Evolutionary conservation across 1,140 invertebrate species (phyloP).

Genomic region (Drosophila fuyamai): DNA sequence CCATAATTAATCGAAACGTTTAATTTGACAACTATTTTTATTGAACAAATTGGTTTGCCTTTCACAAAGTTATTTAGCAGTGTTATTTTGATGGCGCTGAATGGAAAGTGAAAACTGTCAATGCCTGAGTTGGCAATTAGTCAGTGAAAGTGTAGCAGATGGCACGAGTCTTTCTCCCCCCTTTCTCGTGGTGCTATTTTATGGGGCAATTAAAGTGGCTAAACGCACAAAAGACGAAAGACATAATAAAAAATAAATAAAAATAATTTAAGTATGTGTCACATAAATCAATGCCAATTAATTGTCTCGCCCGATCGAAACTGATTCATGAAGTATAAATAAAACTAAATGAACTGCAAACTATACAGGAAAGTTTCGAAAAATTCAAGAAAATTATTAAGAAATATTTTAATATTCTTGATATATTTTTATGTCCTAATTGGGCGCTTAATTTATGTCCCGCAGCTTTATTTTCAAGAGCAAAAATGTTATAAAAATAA

Average conservation of each 20-base stretch:
- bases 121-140: conserved; percentile 62
- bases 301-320: conserved; percentile 46
- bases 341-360: conserved; percentile 8
- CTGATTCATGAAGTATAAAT: conserved; percentile 42
- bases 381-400: not conserved
- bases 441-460: conserved; percentile 8
- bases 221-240: conserved; percentile 36
- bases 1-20: not conserved
- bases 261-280: conserved; percentile 44
- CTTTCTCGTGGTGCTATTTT: conserved; percentile 4
- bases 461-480: conserved; percentile 19
- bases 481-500: conserved; percentile 23
- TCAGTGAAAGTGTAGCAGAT: conserved; percentile 68
- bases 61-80: conserved; percentile 21
- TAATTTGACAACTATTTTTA: conserved; percentile 43
- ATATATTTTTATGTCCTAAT: conserved; percentile 9
- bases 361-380: not conserved
- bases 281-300: conserved; percentile 68
- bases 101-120: conserved; percentile 73
- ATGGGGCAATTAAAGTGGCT: conserved; percentile 54
- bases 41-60: conserved; percentile 40
- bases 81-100: conserved; percentile 39
- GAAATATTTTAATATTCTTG: not conserved
- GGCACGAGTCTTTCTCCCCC: conserved; percentile 26
- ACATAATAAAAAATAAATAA: conserved; percentile 42